These are phyloP conservation scores for Otus sunia DNA, from an alignment of 2,113 vertebrate species.

Conservation along the genomic window DNA sequence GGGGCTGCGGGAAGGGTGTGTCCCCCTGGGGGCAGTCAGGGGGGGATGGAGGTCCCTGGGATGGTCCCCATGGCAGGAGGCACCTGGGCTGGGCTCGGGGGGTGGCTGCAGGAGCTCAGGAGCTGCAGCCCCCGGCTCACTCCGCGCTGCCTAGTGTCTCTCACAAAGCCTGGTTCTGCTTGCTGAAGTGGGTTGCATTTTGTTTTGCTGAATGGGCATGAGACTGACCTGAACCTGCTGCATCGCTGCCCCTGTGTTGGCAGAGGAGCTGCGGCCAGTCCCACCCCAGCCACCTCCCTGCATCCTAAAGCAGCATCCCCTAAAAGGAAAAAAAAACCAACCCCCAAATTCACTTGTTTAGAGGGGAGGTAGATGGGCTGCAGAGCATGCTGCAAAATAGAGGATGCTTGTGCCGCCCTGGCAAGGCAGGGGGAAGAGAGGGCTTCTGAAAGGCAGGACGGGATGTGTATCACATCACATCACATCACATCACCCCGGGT, in stretches of 20 bases:
- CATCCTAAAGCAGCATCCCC: not conserved
- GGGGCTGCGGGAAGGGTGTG: fast-evolving
- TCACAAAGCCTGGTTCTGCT: not conserved
- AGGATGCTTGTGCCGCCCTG: not conserved
- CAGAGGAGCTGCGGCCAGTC: not conserved
- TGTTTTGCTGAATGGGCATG: not conserved
- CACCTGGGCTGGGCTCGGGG: not conserved
- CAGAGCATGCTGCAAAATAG: not conserved
- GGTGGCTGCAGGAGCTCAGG: fast-evolving
- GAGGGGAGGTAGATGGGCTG: not conserved
- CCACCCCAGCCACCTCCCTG: not conserved
- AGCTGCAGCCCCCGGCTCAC: fast-evolving
- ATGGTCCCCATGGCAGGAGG: not conserved
- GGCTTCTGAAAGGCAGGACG: not conserved
- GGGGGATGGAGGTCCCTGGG: fast-evolving
- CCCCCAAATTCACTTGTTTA: not conserved
- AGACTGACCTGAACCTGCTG: not conserved
- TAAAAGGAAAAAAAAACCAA: not conserved
- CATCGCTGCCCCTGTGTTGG: fast-evolving
- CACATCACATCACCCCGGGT: not conserved
- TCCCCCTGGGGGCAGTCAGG: fast-evolving
- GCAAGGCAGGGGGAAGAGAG: not conserved
- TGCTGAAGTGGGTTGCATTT: not conserved
- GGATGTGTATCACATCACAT: not conserved
- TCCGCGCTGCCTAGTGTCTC: not conserved